A percentile compares a stretch with the other conserved stretches of the same genome.
Evolutionary conservation across 2,113 vertebrate species (phyloP).

Genomic region (Pterocles gutturalis): DNA sequence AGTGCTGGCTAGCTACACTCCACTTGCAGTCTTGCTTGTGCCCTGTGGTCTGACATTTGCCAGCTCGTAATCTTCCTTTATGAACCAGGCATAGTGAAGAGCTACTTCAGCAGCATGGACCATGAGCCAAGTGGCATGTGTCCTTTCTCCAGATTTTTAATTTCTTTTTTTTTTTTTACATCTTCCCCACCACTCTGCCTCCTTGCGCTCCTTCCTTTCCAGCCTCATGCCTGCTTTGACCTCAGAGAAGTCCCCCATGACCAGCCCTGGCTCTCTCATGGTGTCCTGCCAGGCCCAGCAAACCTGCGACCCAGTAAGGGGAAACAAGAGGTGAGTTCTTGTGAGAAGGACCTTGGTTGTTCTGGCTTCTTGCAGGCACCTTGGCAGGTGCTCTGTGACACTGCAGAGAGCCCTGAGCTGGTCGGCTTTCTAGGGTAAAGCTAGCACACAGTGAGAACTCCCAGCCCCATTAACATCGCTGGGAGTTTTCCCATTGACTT

Average conservation of each 20-base stretch:
- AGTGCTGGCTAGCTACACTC: neutral
- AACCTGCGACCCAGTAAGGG: neutral
- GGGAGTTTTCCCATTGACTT: constrained; percentile 1
- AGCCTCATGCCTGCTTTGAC: neutral
- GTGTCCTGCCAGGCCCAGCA: neutral
- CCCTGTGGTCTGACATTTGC: neutral
- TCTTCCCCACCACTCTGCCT: neutral
- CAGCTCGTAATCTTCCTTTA: constrained; percentile 40
- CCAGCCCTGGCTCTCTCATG: neutral
- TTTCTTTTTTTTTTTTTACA: neutral
- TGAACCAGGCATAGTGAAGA: neutral
- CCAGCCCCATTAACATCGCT: neutral
- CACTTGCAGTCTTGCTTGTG: neutral
- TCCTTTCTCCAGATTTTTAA: neutral
- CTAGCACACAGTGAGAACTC: neutral
- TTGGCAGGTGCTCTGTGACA: neutral
- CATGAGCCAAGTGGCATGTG: neutral
- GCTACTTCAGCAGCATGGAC: neutral
- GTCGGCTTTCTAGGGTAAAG: neutral
- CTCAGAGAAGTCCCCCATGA: neutral
- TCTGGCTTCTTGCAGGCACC: neutral
- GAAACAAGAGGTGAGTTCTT: neutral
- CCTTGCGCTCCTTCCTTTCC: neutral
- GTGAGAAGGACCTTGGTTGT: neutral
- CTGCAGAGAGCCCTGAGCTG: neutral